phyloP scores from a whole-genome alignment of 2,888 invertebrate genomes.

The Strigamia transsilvanica region DNA sequence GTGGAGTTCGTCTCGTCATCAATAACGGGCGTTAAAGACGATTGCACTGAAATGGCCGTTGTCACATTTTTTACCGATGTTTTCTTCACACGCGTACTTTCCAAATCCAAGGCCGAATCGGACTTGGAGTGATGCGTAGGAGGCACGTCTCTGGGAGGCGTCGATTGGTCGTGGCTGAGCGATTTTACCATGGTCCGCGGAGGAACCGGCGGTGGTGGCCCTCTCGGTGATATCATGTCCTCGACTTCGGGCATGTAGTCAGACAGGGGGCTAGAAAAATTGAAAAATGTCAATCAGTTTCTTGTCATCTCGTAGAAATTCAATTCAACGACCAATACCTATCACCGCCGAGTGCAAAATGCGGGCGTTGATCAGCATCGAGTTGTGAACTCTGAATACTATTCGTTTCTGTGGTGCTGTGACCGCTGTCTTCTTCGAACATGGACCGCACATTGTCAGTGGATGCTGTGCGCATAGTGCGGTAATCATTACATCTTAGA shows the following conservation, averaged over 20 bases:
- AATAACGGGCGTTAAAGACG: not conserved
- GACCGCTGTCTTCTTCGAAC: slow-evolving; percentile 47
- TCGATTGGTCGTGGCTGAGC: slow-evolving; percentile 49
- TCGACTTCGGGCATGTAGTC: not conserved
- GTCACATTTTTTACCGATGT: not conserved
- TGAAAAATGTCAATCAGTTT: not conserved
- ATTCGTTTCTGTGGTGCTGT: slow-evolving; percentile 37
- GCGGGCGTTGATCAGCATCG: slow-evolving; percentile 40
- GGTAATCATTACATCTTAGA: not conserved
- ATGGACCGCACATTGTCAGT: slow-evolving; percentile 46
- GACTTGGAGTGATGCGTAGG: slow-evolving; percentile 49
- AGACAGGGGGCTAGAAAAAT: not conserved
- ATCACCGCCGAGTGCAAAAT: slow-evolving; percentile 45
- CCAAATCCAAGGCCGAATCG: slow-evolving; percentile 19
- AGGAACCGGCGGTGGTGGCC: not conserved
- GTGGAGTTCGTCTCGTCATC: slow-evolving; percentile 54
- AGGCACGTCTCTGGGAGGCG: slow-evolving; percentile 51
- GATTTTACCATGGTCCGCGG: slow-evolving; percentile 44
- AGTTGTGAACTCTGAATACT: slow-evolving; percentile 22
- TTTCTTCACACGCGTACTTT: not conserved
- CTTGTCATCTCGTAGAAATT: not conserved
- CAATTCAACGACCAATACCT: not conserved
- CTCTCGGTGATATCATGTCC: not conserved
- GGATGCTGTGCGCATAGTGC: not conserved
- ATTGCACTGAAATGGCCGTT: not conserved